Conservation (phyloP, 2,113 vertebrate genomes). For the Entomyzon cyanotis region DNA sequence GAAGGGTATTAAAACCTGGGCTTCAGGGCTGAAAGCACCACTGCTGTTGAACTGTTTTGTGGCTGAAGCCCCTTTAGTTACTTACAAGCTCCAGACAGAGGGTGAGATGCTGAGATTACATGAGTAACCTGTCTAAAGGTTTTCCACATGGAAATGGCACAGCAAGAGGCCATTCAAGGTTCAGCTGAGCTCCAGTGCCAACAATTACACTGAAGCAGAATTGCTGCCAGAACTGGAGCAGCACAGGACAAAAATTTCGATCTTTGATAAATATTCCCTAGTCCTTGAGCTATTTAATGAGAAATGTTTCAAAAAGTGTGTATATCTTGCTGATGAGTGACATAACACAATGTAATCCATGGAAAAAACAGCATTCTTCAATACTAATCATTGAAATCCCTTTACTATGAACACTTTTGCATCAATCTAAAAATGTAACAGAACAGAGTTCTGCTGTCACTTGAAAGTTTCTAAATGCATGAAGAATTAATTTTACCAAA, state of each 20-base stretch:
- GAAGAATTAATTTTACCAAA: neutral
- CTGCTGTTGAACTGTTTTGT: neutral
- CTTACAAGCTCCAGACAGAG: neutral
- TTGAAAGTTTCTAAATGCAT: neutral
- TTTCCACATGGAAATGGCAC: neutral
- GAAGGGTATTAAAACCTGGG: slow-evolving; percentile 4
- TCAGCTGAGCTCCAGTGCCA: too few relatives aligned
- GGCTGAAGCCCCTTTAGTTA: neutral
- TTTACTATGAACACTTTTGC: neutral
- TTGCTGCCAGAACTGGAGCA: too few relatives aligned
- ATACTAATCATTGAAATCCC: neutral
- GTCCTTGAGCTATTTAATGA: neutral
- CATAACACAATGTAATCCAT: neutral
- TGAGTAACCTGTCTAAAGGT: neutral
- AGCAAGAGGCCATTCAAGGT: too few relatives aligned
- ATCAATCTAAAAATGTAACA: neutral
- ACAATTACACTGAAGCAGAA: too few relatives aligned
- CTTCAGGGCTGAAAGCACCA: neutral
- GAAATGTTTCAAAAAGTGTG: neutral
- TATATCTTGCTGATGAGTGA: neutral
- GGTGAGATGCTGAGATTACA: neutral
- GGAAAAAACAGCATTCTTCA: neutral
- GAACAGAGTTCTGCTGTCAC: neutral
- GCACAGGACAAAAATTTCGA: neutral
- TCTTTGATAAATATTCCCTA: neutral